Conservation (phyloP, 2,113 vertebrate genomes). For the Seriola rivoliana region DNA sequence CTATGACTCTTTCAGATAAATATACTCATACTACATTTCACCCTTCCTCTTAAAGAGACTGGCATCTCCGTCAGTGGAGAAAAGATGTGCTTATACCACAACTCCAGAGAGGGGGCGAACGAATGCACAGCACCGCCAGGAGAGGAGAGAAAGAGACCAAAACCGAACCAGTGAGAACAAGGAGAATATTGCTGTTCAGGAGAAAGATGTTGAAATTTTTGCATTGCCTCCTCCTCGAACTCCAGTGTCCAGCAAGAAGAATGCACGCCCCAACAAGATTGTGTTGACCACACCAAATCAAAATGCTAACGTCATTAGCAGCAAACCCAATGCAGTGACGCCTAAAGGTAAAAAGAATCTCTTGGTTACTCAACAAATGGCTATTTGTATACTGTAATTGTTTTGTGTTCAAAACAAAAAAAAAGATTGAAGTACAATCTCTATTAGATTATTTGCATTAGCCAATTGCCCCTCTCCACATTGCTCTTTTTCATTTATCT, state of each 20-base stretch:
- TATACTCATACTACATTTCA: background rate
- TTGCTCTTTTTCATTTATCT: constrained; percentile 49
- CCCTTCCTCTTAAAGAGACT: constrained; percentile 57
- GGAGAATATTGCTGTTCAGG: constrained; percentile 83
- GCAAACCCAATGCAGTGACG: constrained; percentile 40
- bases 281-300: constrained; percentile 78
- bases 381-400: constrained; percentile 56
- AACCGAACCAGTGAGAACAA: constrained; percentile 84
- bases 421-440: constrained; percentile 43
- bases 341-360: constrained; percentile 76
- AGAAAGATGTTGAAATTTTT: constrained; percentile 80
- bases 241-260: constrained; percentile 80
- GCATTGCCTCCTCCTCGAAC: constrained; percentile 85
- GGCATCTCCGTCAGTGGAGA: constrained; percentile 60
- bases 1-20: background rate
- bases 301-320: constrained; percentile 24
- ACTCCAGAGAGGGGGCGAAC: constrained; percentile 57
- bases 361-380: background rate
- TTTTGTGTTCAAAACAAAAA: constrained; percentile 50
- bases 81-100: constrained; percentile 39
- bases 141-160: constrained; percentile 65
- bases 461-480: constrained; percentile 55
- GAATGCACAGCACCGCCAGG: constrained; percentile 38
- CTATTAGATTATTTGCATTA: constrained; percentile 69
- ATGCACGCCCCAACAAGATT: constrained; percentile 72